Evolutionary conservation across 2,113 vertebrate genomes (phyloP).

Genomic region (Amia ocellicauda): DNA sequence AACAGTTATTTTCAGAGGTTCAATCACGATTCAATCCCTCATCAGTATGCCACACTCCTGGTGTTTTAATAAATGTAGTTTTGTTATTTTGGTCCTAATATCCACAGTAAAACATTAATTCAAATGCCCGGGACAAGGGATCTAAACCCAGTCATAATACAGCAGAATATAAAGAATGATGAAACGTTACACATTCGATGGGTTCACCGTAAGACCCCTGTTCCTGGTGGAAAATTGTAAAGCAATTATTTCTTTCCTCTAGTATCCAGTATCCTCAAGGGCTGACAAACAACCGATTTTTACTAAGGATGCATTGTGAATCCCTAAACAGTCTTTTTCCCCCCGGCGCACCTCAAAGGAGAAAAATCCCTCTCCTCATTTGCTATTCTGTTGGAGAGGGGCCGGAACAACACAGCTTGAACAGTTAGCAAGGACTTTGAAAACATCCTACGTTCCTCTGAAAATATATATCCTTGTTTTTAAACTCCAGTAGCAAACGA

Average conservation of each 20-base stretch:
- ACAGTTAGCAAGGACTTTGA: background rate
- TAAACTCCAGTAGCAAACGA: background rate
- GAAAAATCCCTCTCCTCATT: background rate
- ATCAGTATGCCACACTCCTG: no score
- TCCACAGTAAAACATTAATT: no score
- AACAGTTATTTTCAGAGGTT: no score
- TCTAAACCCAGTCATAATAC: background rate
- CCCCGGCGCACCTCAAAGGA: background rate
- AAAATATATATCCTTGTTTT: background rate
- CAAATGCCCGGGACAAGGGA: background rate
- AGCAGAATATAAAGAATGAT: background rate
- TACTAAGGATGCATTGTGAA: background rate
- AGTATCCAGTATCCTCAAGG: background rate
- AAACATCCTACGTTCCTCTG: background rate
- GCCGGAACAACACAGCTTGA: no score
- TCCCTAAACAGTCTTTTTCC: background rate
- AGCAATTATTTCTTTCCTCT: background rate
- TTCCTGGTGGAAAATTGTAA: no score
- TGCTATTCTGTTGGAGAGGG: background rate
- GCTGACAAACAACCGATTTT: no score
- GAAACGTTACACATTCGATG: background rate
- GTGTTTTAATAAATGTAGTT: no score
- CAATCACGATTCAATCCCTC: no score
- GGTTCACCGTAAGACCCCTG: background rate
- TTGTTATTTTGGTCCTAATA: no score